These are phyloP conservation scores for Cantharis lateralis DNA, from an alignment of 2,888 invertebrate genomes.

Conservation along the genomic window DNA sequence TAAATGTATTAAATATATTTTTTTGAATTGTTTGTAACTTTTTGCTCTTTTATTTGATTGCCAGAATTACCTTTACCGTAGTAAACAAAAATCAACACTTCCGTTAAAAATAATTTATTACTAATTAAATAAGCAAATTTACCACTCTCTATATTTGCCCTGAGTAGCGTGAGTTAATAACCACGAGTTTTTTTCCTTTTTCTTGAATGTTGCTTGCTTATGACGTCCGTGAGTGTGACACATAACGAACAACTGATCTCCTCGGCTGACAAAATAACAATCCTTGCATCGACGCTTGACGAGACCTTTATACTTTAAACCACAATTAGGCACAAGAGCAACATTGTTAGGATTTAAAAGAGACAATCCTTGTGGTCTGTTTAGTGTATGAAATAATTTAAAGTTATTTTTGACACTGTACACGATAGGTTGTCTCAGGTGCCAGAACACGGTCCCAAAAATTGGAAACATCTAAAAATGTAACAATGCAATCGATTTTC, in stretches of 20 bases:
- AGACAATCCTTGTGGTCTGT: background rate
- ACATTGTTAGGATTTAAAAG: constrained; percentile 35
- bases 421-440: background rate
- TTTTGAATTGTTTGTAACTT: constrained; percentile 37
- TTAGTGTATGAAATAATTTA: background rate
- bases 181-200: constrained; percentile 72
- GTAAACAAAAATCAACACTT: background rate
- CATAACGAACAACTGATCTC: constrained; percentile 71
- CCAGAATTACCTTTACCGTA: too few species aligned
- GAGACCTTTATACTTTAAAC: constrained; percentile 74
- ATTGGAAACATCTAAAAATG: background rate
- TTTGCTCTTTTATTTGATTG: background rate
- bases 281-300: constrained; percentile 76
- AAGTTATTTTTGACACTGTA: background rate
- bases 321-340: constrained; percentile 52
- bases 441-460: background rate
- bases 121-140: constrained; percentile 22
- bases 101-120: background rate
- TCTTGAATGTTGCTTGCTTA: constrained; percentile 77
- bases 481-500: background rate
- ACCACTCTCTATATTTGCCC: constrained; percentile 61
- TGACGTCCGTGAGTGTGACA: constrained; percentile 80
- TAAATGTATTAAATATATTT: constrained; percentile 44
- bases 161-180: constrained; percentile 77
- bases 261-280: constrained; percentile 73